Evolutionary conservation across 1,140 invertebrate species (phyloP).

Genomic region (Hyles vespertilio): DNA sequence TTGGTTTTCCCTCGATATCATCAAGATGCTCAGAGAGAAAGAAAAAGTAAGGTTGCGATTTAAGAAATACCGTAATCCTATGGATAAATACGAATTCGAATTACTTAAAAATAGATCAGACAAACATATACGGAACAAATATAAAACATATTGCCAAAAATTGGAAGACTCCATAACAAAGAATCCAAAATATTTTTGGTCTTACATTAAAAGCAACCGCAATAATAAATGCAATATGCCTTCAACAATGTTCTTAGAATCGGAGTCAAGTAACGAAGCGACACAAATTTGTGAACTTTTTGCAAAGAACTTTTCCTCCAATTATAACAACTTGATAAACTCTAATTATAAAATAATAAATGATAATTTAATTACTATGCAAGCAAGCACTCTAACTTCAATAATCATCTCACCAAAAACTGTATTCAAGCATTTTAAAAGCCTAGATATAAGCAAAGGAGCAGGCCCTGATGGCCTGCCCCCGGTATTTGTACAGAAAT

Average conservation of each 20-base stretch:
- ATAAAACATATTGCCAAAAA: slow-evolving; percentile 9
- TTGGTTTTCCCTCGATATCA: not conserved
- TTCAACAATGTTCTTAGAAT: slow-evolving; percentile 2
- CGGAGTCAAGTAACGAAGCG: not conserved
- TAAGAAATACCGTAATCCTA: not conserved
- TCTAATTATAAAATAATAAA: not conserved
- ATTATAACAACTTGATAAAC: not conserved
- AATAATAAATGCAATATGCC: not conserved
- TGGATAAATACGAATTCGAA: not conserved
- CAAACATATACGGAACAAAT: not conserved
- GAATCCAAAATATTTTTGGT: slow-evolving; percentile 23
- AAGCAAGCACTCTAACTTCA: not conserved
- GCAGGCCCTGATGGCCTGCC: slow-evolving; percentile 15
- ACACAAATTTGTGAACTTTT: slow-evolving; percentile 13
- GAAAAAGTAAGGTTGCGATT: not conserved
- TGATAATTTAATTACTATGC: too few relatives aligned
- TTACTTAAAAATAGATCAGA: not conserved
- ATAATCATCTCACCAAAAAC: not conserved
- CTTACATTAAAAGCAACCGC: slow-evolving; percentile 16
- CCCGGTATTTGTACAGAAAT: slow-evolving; percentile 4
- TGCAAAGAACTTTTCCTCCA: slow-evolving; percentile 7
- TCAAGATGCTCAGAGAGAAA: not conserved
- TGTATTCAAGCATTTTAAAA: slow-evolving; percentile 5
- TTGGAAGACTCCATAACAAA: slow-evolving; percentile 9
- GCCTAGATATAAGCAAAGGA: slow-evolving; percentile 11